phyloP scores from a whole-genome alignment of 2,113 vertebrate genomes.

The Rutilus rutilus region DNA sequence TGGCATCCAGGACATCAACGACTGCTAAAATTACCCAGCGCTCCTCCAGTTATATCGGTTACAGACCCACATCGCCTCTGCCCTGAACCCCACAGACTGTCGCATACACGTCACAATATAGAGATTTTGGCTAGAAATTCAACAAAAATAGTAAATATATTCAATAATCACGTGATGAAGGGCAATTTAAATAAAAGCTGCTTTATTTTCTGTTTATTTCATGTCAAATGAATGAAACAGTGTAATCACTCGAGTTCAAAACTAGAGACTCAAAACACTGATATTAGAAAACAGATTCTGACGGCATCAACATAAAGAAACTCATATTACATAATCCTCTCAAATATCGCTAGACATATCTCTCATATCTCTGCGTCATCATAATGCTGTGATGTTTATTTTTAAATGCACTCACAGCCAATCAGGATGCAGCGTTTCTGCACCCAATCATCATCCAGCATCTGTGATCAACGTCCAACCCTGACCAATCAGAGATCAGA shows the following conservation, averaged over 20 bases:
- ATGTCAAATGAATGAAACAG: background rate
- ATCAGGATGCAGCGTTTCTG: background rate
- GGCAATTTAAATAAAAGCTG: background rate
- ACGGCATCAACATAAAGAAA: too few species aligned
- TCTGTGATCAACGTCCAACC: background rate
- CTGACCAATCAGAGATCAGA: background rate
- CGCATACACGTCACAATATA: too few species aligned
- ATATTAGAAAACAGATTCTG: background rate
- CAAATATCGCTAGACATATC: background rate
- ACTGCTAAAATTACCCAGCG: slow-evolving; percentile 64
- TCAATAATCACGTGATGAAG: background rate
- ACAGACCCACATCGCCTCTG: background rate
- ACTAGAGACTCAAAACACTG: background rate
- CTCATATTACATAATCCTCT: background rate
- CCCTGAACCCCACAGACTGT: background rate
- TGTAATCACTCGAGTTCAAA: background rate
- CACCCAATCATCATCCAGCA: background rate
- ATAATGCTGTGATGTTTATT: too few species aligned
- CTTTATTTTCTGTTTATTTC: background rate
- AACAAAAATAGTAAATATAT: background rate
- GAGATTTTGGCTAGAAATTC: too few species aligned
- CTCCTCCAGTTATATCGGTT: background rate
- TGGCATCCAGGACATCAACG: slow-evolving; percentile 22
- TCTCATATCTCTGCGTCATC: too few species aligned
- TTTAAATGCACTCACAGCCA: background rate